Conservation (phyloP, 2,113 vertebrate species). For the Rhea pennata region DNA sequence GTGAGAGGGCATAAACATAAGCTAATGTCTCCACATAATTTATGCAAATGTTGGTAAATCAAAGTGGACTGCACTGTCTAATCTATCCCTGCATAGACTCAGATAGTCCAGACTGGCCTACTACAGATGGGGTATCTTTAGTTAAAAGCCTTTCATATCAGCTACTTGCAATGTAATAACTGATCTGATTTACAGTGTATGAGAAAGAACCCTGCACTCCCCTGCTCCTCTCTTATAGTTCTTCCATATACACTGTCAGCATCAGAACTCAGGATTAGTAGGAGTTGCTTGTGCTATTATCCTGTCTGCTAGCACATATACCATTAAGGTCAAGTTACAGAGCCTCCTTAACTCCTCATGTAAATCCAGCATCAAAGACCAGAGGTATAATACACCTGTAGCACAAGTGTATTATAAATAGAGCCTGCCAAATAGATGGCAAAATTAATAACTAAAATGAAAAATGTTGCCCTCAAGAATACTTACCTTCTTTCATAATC, state of each 20-base stretch:
- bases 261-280: rapidly evolving
- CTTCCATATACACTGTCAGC: not conserved
- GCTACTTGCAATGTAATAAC: not conserved
- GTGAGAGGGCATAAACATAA: not conserved
- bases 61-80: not conserved
- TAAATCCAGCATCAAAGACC: not conserved
- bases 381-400: not conserved
- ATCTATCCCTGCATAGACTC: not conserved
- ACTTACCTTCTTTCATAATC: not conserved
- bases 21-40: not conserved
- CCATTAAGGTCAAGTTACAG: not conserved
- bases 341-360: not conserved
- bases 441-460: not conserved
- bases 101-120: not conserved
- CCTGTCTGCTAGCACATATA: not conserved
- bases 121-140: not conserved
- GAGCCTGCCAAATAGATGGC: not conserved
- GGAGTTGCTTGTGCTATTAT: not conserved
- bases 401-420: not conserved
- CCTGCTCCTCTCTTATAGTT: not conserved
- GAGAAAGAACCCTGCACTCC: not conserved
- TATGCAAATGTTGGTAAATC: not conserved
- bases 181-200: rapidly evolving
- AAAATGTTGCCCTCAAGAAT: not conserved
- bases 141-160: not conserved